phyloP scores from a whole-genome alignment of 2,797 vertebrate species.

The Acanthornis magna region DNA sequence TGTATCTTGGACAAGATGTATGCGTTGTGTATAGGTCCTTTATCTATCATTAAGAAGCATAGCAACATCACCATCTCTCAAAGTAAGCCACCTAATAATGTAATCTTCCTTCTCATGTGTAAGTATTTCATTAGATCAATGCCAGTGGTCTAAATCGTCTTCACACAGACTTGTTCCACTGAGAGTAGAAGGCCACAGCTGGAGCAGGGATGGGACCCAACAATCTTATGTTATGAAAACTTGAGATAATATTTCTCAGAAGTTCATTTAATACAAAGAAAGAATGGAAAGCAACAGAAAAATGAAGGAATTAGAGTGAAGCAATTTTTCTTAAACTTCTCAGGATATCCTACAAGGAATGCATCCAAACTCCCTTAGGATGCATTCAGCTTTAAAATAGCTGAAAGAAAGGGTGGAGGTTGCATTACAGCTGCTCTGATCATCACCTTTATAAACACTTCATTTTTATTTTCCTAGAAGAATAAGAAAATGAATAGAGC shows the following conservation, averaged over 20 bases:
- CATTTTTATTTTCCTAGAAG: conserved; percentile 67
- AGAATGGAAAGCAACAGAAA: background rate
- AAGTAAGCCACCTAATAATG: background rate
- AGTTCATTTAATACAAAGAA: background rate
- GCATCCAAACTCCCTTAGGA: background rate
- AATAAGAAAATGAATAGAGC: conserved; percentile 63
- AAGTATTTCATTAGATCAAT: background rate
- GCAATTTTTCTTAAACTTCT: background rate
- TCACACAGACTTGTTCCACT: background rate
- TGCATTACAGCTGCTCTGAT: conserved; percentile 20
- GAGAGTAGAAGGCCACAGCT: background rate
- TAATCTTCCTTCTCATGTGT: background rate
- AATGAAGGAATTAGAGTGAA: background rate
- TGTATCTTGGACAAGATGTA: background rate
- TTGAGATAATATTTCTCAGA: background rate
- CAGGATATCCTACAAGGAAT: background rate
- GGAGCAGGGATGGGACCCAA: background rate
- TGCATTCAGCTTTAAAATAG: conserved; percentile 18
- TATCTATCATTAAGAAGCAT: background rate
- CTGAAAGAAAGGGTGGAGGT: background rate
- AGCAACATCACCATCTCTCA: background rate
- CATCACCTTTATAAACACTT: conserved; percentile 54
- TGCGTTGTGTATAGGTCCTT: background rate
- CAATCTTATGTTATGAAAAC: background rate
- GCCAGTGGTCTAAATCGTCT: background rate